Evolutionary conservation across 2,797 vertebrate genomes (phyloP), one percentile per base, ranked within the genome.

Genomic region (Somateria mollissima): DNA sequence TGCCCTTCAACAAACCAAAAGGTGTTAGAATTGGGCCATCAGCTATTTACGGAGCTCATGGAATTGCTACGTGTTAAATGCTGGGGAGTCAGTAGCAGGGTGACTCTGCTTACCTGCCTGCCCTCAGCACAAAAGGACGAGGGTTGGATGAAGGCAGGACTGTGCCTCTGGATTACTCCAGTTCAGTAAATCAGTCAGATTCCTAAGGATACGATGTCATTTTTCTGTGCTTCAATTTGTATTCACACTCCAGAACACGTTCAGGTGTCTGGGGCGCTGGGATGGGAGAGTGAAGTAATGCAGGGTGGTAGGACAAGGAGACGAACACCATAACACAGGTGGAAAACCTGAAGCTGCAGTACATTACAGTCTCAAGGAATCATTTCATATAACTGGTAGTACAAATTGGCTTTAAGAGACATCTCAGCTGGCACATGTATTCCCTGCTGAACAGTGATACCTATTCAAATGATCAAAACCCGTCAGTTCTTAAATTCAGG

Each of bases 381-480:
- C 93, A 95, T 88, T 97, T 96, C 66, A 4, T 96, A 21, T 78
- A 96, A 96, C 96, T 94, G 93, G 96, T 91, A 93, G 85, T 94
- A 97, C 95, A 97, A 97, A 97, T 92, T 97, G 97, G 93, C 95
- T 98, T 96, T 96, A 97, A 97, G 97, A 97, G 88, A 97, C 94
- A 96, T 87, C 95, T 96, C 90, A 88, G 85, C 92, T 95, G 97
- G 96, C 83, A 90, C 79, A 84, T 94, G 93, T 96, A 97, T 97
- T 98, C 97, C 97, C 97, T 4, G 30, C 78, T 96, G 97, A 97
- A 97, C 85, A 67, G 73, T 70, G 95, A 96, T 96, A 97, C 94
- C 96, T 97, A 97, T 95, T 97, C 92, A 97, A 97, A 97, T 97
- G 96, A 98, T 98, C 97, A 98, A 97, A 98, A 98, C 84, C 89